Evolutionary conservation across 2,113 vertebrate genomes (phyloP), one percentile per base, ranked within the genome.

Genomic region (Rhipidura dahli): DNA sequence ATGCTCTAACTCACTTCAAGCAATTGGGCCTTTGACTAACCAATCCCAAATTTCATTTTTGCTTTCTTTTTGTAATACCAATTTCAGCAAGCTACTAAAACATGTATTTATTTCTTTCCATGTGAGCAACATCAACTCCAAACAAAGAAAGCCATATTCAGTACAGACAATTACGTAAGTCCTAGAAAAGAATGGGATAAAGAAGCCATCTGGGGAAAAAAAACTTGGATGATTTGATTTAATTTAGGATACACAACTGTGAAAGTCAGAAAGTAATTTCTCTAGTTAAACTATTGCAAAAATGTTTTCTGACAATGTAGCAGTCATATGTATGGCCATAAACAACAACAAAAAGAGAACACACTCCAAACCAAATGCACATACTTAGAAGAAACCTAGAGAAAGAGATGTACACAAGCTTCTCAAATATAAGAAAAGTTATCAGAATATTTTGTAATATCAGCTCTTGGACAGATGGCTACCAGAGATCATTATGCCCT

Each of bases 91-190:
- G 18, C 18, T 71, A 63, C 15, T n/a, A 70, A 61, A 82, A 19
- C 11, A 31, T 4, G 6, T 6, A 68, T 47, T 63, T 57, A 17
- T 59, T 68, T 66, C 2, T 71, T 78, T 79, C 33, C 27, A 56
- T 0, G 0, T 33, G 8, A 77, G 27, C 27, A 64, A 2, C 23
- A 79, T 69, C 13, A 81, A 26, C 35, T 42, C 61, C n/a, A 71
- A 76, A 72, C 1, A 6, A 89, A 12, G 15, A 93, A 92, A 80
- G 42, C 9, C 40, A 60, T 40, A 77, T n/a, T 69, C 3, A 2
- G 24, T 15, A 72, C 0, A 50, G 26, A 54, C 6, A 37, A 66
- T 37, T 70, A 87, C 7, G 44, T 57, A 33, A 68, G 20, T 54
- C 33, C 35, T 54, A 80, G 13, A 40, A 68, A 94, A 57, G 4